Evolutionary conservation across 1,140 invertebrate genomes (phyloP).

Genomic region (Galleria mellonella): DNA sequence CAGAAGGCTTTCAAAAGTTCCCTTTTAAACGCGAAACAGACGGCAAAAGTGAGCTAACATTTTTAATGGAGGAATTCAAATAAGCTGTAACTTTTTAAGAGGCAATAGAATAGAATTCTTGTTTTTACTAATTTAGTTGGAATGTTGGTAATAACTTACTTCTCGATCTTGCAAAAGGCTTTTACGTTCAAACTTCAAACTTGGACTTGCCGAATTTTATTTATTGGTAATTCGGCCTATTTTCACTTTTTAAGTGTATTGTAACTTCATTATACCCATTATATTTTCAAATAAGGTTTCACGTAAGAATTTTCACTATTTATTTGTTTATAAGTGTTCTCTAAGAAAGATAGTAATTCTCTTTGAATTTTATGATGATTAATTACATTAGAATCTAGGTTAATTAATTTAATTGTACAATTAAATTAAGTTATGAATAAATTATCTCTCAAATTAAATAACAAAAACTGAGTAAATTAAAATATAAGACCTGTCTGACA

Average conservation of each 20-base stretch:
- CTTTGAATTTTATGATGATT: too few species aligned
- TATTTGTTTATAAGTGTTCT: too few species aligned
- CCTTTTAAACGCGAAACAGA: slow-evolving; percentile 14
- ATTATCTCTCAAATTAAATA: too few species aligned
- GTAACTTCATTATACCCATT: too few species aligned
- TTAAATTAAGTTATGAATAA: too few species aligned
- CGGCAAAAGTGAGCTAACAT: slow-evolving; percentile 13
- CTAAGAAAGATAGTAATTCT: too few species aligned
- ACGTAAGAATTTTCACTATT: too few species aligned
- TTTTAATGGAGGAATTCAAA: slow-evolving; percentile 8
- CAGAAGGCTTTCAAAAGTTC: slow-evolving; percentile 20
- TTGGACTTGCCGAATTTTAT: background rate
- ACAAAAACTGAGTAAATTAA: too few species aligned
- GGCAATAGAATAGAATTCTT: slow-evolving; percentile 5
- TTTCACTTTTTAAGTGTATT: background rate
- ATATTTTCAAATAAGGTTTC: too few species aligned
- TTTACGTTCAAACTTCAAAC: background rate
- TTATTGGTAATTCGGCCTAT: background rate
- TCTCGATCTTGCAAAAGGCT: slow-evolving; percentile 1
- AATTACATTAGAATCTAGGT: too few species aligned
- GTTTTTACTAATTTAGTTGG: slow-evolving; percentile 2
- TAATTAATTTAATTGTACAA: too few species aligned
- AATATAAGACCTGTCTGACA: too few species aligned
- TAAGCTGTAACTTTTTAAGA: slow-evolving; percentile 14
- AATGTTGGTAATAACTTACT: slow-evolving; percentile 4